Evolutionary conservation across 1,140 invertebrate species (phyloP), one percentile per base, ranked within the genome.

Genomic region (Cephus cinctus): DNA sequence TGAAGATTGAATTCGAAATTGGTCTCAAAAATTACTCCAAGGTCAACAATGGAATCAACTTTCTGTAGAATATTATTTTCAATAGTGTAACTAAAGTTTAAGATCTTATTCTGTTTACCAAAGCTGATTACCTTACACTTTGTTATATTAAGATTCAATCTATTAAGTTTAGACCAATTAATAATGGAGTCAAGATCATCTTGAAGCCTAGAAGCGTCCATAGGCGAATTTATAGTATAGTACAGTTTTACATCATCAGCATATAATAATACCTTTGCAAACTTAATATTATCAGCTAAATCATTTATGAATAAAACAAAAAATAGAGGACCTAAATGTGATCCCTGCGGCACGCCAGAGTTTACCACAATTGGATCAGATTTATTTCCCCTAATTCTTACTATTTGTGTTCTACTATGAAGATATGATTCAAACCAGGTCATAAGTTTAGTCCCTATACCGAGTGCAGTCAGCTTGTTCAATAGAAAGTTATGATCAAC

Each of bases 391-490:
- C 22, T 16, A 6, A 53, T 35, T 25, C 25, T 22, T 9, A 56
- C 48, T 15, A 23, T 31, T 25, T 57, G 52, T 2, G 27, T 36
- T 12, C 50, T 36, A 5, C 38, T 27, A 9, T 20, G 6, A 0
- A 63, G 40, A 25, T 56, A 61, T 1, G 58, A 54, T 1, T n/a
- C 2, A 11, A 63, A 47, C 55, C 55, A 61, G 25, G 30, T 18
- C 3, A 56, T 21, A 11, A 39, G n/a, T 5, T 23, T 19, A 1
- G 21, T 44, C 6, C 39, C 2, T 1, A 61, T 14, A 12, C 51
- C 57, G 2, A 49, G 8, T 5, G 19, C 38, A 0, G 27, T n/a
- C 9, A 61, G 25, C 36, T 57, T 59, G 1, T 9, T 0, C 16
- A 60, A 21, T 0, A 60, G 35, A 1, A 63, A 34, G 1, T 5